phyloP scores from a whole-genome alignment of 2,797 vertebrate genomes.

The Aythya fuligula region DNA sequence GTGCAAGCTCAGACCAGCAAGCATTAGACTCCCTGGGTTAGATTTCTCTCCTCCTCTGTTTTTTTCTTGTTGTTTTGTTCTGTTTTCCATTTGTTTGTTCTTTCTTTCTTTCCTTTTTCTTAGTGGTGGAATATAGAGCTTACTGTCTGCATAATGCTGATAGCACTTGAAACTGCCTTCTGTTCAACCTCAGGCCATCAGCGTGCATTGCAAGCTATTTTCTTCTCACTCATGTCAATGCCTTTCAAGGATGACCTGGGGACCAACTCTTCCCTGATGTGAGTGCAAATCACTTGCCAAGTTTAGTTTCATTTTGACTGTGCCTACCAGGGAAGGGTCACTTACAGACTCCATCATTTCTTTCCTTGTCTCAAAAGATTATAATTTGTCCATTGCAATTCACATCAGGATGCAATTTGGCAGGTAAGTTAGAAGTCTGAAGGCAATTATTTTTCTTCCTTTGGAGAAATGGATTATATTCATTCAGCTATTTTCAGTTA shows the following conservation, averaged over 20 bases:
- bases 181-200: neutral
- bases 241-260: constrained; percentile 26
- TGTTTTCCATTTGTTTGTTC: no score
- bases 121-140: neutral
- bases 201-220: neutral
- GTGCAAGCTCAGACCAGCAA: neutral
- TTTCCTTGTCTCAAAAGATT: constrained; percentile 51
- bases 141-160: neutral
- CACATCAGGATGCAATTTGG: constrained; percentile 71
- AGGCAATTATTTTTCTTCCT: constrained; percentile 67
- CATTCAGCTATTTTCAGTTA: constrained; percentile 43
- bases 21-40: neutral
- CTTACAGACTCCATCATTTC: constrained; percentile 41
- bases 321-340: constrained; percentile 64
- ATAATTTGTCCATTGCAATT: constrained; percentile 62
- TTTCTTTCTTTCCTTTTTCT: neutral
- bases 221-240: neutral
- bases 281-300: constrained; percentile 52
- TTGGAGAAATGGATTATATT: constrained; percentile 51
- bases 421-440: constrained; percentile 55
- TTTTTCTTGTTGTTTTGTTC: neutral
- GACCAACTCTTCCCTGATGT: neutral
- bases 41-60: neutral
- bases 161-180: constrained; percentile 2
- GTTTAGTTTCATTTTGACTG: constrained; percentile 46